A percentile compares a stretch with the other conserved stretches of the same genome.
These are phyloP conservation scores for Chionodraco myersi DNA, from an alignment of 2,113 vertebrate species.

Conservation along the genomic window DNA sequence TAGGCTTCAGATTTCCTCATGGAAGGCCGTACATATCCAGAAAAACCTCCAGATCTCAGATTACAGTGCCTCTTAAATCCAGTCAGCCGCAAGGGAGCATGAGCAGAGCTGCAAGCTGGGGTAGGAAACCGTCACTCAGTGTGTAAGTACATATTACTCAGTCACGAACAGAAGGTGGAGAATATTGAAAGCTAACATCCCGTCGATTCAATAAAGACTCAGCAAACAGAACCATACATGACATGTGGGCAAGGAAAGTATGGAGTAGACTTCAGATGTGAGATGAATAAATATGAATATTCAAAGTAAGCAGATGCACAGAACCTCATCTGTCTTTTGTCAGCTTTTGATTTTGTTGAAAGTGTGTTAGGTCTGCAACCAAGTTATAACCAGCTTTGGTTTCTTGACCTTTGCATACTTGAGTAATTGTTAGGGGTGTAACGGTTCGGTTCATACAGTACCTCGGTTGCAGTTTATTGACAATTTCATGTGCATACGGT, in stretches of 20 bases:
- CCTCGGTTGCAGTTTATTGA: too few species aligned
- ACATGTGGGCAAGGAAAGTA: neutral
- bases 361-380: too few species aligned
- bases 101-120: slow-evolving; percentile 25
- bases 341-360: too few species aligned
- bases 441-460: too few species aligned
- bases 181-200: slow-evolving; percentile 59
- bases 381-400: too few species aligned
- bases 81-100: slow-evolving; percentile 25
- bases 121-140: slow-evolving; percentile 45
- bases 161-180: slow-evolving; percentile 13
- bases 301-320: slow-evolving; percentile 12
- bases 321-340: neutral
- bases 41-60: slow-evolving; percentile 41
- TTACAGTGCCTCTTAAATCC: slow-evolving; percentile 41
- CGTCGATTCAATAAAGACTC: slow-evolving; percentile 33
- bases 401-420: too few species aligned
- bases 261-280: slow-evolving; percentile 2
- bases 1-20: neutral
- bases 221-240: slow-evolving; percentile 31
- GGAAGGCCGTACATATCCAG: slow-evolving; percentile 22
- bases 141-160: slow-evolving; percentile 34
- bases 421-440: too few species aligned
- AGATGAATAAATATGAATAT: slow-evolving; percentile 21
- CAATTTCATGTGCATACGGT: neutral